Conservation (phyloP, 2,797 vertebrate genomes). For the Danio choprae region DNA sequence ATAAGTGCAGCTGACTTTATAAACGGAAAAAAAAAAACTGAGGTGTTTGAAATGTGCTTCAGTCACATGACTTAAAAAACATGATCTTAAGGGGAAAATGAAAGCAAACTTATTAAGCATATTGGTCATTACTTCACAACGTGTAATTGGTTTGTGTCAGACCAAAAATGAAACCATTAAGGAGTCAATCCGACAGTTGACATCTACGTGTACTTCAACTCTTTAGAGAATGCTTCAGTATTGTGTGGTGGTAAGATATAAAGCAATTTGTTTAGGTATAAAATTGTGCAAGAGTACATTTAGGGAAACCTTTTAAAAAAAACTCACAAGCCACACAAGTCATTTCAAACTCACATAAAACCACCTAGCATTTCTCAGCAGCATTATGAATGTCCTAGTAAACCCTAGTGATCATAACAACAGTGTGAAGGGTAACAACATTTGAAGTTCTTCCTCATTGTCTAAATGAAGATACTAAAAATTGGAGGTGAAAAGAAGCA, state of each 20-base stretch:
- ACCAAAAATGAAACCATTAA: neutral
- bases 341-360: neutral
- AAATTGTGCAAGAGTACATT: neutral
- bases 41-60: neutral
- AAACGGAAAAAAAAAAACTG: neutral
- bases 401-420: neutral
- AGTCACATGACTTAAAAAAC: neutral
- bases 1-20: neutral
- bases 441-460: neutral
- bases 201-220: neutral
- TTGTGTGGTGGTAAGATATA: neutral
- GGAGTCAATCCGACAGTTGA: neutral
- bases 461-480: neutral
- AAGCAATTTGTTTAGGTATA: neutral
- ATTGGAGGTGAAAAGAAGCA: neutral
- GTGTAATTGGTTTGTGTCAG: neutral
- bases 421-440: neutral
- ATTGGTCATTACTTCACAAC: neutral
- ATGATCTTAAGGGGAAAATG: conserved; percentile 1
- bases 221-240: neutral
- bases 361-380: neutral
- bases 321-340: neutral
- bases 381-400: neutral
- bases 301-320: neutral
- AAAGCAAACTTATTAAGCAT: neutral